Evolutionary conservation across 2,113 vertebrate genomes (phyloP).

Genomic region (Toxotes jaculatrix): DNA sequence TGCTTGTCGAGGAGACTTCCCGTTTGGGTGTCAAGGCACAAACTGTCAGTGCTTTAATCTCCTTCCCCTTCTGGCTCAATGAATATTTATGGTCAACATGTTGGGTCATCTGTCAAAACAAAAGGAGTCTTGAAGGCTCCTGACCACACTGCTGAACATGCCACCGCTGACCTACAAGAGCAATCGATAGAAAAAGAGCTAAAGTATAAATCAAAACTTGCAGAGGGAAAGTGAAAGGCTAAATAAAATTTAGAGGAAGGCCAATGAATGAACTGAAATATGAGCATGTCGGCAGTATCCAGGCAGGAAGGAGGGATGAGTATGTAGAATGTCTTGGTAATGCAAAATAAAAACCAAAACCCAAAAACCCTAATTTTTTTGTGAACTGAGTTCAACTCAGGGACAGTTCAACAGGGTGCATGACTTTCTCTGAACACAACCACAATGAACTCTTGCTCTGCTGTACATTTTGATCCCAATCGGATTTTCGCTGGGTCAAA

Average conservation of each 20-base stretch:
- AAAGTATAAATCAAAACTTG: neutral
- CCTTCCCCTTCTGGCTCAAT: slow-evolving; percentile 17
- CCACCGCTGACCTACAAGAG: neutral
- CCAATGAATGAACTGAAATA: slow-evolving; percentile 8
- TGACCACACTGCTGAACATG: neutral
- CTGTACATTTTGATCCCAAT: neutral
- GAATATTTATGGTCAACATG: slow-evolving; percentile 50
- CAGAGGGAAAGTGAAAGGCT: neutral
- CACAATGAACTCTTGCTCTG: neutral
- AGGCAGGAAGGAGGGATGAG: slow-evolving; percentile 71
- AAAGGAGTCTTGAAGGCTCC: neutral
- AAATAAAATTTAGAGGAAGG: neutral
- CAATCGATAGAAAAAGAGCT: slow-evolving; percentile 16
- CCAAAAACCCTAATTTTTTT: neutral
- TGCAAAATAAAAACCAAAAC: slow-evolving; percentile 13
- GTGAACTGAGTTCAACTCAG: slow-evolving; percentile 24
- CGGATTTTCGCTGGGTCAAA: too few relatives aligned
- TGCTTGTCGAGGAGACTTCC: slow-evolving; percentile 18
- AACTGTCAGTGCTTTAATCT: slow-evolving; percentile 51
- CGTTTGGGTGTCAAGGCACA: slow-evolving; percentile 42
- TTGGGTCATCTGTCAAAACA: slow-evolving; percentile 46
- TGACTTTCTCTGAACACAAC: neutral
- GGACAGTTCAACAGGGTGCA: neutral
- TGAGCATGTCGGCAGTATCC: slow-evolving; percentile 42
- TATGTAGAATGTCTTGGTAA: slow-evolving; percentile 52